Evolutionary conservation across 2,113 vertebrate species (phyloP), one percentile per base, ranked within the genome.

Genomic region (Furnarius figulus): DNA sequence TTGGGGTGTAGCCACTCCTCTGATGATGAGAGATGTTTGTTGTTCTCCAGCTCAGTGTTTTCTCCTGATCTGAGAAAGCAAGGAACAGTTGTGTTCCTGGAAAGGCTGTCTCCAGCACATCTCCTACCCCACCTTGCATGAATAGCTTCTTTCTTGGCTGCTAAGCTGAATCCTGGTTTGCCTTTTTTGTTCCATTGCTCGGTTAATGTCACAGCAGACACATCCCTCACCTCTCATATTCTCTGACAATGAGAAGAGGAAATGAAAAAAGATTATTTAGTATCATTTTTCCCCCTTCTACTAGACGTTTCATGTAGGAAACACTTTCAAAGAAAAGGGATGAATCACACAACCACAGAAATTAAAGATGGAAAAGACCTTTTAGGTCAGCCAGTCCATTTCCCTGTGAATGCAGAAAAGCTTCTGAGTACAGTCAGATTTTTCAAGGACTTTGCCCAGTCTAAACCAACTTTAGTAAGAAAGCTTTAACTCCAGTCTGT

Each of bases 361-460:
- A 96, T 95, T 92, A 96, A 90, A 96, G 95, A 94, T 42, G 90
- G 95, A 94, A 94, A 96, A 75, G 90, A 92, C 88, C 86, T 93
- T 78, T 87, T 25, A 84, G 96, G 95, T 96, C 96, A 96, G 73
- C 22, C 80, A 89, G 93, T 50, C 95, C 88, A 58, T 94, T 96
- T 92, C 75, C 68, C n/a, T 89, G 76, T 18, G 50, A 93, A 84
- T 75, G 68, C 65, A 93, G 92, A 86, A 75, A 74, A 88, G 82
- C 85, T 93, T 84, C 87, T 52, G 59, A 95, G 67, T 22, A 46
- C 35, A 46, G 92, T 30, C 22, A n/a, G 61, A 44, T 78, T 89
- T 85, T 71, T 86, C 76, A 93, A 92, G 82, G 93, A 87, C 79
- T 90, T 88, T 84, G 68, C 47, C 90, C 85, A 33, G 79, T 71